Evolutionary conservation across 1,140 invertebrate genomes (phyloP), one percentile per base, ranked within the genome.

Genomic region (Delia radicum): DNA sequence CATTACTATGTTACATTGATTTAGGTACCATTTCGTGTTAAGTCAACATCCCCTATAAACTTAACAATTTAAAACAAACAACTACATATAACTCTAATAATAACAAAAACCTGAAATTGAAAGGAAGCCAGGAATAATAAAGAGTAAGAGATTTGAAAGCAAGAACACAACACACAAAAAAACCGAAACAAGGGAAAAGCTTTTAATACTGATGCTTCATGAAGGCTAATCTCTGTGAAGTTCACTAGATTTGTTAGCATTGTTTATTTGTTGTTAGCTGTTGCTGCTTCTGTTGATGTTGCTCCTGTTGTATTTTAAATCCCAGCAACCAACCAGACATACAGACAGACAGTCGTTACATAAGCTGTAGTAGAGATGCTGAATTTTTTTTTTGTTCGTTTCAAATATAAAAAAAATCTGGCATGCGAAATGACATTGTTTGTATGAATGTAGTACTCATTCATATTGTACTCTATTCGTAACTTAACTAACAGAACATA

Each of bases 131-230:
- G 82, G 81, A 84, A 84, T 83, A 83, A n/a, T n/a, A n/a, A n/a
- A n/a, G n/a, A n/a, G n/a, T n/a, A 81, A 82, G 79, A 84, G 84
- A 73, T 33, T 7, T 26, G 12, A 13, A 71, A 29, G 2, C 13
- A 67, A 42, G 6, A 75, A 37, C 15, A 28, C 10, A 63, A 3
- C 15, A 65, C 27, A 65, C 8, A 65, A 74, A 24, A 28, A 75
- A 75, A 55, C 15, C 5, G 24, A 21, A 18, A 55, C n/a, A 18
- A 72, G 67, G 55, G 73, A 77, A 85, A 85, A 85, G 83, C 82
- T 85, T 85, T 85, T 85, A 83, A 85, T 85, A 83, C 83, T 85
- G 81, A 85, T 85, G 83, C 83, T 85, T 85, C 83, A 82, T 85
- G 83, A 80, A 81, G 83, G 83, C 83, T 85, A 85, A 85, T 85